A percentile compares a stretch with the other conserved stretches of the same genome.
Evolutionary conservation across 2,113 vertebrate species (phyloP).

Genomic region (Tachysurus fulvidraco): DNA sequence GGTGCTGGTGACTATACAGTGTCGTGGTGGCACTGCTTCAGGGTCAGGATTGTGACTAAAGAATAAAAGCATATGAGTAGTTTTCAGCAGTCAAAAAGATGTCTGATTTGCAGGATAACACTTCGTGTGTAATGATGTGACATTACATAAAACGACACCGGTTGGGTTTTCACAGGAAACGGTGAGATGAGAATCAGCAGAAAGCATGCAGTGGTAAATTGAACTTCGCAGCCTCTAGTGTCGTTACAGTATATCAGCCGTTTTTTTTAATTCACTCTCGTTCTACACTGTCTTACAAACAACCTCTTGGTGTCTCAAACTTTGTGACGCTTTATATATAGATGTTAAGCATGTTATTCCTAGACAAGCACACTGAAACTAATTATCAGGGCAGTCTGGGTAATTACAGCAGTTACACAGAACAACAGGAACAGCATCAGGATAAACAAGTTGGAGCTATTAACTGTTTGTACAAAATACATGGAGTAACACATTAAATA

Average conservation of each 20-base stretch:
- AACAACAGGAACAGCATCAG: background rate
- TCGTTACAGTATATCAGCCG: background rate
- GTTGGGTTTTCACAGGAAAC: conserved; percentile 16
- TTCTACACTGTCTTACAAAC: background rate
- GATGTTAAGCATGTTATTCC: background rate
- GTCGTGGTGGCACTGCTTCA: background rate
- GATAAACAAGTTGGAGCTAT: no score
- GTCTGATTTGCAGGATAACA: background rate
- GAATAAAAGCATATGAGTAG: background rate
- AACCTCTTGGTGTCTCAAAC: background rate
- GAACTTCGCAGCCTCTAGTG: background rate
- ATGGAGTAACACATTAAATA: background rate
- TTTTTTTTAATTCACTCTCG: background rate
- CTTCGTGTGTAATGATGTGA: background rate
- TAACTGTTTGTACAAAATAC: background rate
- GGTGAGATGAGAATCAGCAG: conserved; percentile 18
- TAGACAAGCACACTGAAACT: background rate
- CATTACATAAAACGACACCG: background rate
- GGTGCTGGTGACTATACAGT: background rate
- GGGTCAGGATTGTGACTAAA: background rate
- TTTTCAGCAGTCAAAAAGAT: background rate
- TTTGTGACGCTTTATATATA: background rate
- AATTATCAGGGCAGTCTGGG: background rate
- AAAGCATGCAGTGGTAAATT: background rate
- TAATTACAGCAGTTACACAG: background rate